Evolutionary conservation across 2,113 vertebrate genomes (phyloP).

Genomic region (Oceanites oceanicus): DNA sequence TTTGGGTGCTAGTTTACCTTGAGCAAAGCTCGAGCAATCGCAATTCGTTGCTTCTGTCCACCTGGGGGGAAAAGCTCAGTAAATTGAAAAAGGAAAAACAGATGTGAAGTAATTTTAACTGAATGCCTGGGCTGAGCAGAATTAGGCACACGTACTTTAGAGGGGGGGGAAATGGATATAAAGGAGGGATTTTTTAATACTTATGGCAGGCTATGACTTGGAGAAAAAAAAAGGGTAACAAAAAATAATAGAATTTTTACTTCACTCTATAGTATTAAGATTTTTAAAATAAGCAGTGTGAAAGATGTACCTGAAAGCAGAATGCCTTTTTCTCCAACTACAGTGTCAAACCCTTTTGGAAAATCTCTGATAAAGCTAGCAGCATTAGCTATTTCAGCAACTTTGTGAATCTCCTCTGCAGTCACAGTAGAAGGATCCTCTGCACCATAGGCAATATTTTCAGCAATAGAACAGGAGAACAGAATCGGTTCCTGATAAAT

Average conservation of each 20-base stretch:
- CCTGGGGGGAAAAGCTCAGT: constrained; percentile 69
- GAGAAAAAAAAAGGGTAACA: background rate
- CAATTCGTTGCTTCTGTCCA: constrained; percentile 97
- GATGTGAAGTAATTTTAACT: background rate
- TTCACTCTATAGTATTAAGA: background rate
- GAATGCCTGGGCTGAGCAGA: background rate
- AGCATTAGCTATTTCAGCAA: constrained; percentile 89
- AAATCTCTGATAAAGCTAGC: constrained; percentile 86
- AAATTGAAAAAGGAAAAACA: background rate
- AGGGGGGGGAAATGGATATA: background rate
- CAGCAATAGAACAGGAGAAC: constrained; percentile 94
- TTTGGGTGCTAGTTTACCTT: constrained; percentile 78
- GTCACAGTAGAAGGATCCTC: constrained; percentile 80
- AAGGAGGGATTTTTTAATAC: background rate
- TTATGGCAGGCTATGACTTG: background rate
- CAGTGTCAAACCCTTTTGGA: constrained; percentile 87
- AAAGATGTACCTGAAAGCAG: constrained; percentile 87
- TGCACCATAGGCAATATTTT: constrained; percentile 96
- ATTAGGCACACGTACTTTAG: background rate
- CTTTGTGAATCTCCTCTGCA: constrained; percentile 80
- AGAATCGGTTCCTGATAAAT: constrained; percentile 88
- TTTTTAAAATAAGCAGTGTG: background rate
- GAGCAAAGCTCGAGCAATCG: constrained; percentile 92
- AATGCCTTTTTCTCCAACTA: constrained; percentile 95
- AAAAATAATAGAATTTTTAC: background rate